Evolutionary conservation across 1,140 invertebrate genomes (phyloP), one percentile per base, ranked within the genome.

Genomic region (Bombus difficillimus): DNA sequence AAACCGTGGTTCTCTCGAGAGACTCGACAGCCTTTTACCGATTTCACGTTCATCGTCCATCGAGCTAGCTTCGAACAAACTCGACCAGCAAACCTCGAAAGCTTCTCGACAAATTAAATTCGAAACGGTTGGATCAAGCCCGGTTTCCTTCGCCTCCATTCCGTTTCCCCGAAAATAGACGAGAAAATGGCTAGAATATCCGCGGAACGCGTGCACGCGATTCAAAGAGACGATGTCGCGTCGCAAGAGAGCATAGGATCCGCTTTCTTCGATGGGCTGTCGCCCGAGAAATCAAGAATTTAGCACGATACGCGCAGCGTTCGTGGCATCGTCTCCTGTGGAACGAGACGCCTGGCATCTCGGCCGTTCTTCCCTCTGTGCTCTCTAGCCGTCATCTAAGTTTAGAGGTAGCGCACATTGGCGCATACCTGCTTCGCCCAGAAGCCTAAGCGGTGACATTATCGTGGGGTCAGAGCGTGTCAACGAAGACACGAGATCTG

Each of bases 381-480:
- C 34, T 59, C 22, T 57, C 57, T 41, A 64, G 59, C 22, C 80
- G 32, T 62, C 78, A 39, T 92, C 94, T 95, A 95, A 94, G 93
- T 94, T 94, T 95, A 95, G 94, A 94, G 89, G 89, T 39, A 86
- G 75, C 68, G 57, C 41, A 34, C 22, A 59, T 89, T 77, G 28
- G 74, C 90, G 89, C 92, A 95, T 94, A 93, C 91, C 92, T 93
- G 91, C 85, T 32, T 85, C 79, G 73, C 66, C 66, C 53, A 74
- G 47, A 83, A 77, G 75, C 74, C 62, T 83, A 71, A 77, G 59
- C 83, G 74, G 64, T 94, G 93, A 94, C 94, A 94, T 95, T 94
- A 94, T 94, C 93, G 91, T 91, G 91, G 89, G 93, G 93, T 94
- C 92, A 93, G 85, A 92, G 72, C 91, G 87, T 92, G 91, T 93